Evolutionary conservation across 2,113 vertebrate species (phyloP).

Genomic region (Platichthys flesus): DNA sequence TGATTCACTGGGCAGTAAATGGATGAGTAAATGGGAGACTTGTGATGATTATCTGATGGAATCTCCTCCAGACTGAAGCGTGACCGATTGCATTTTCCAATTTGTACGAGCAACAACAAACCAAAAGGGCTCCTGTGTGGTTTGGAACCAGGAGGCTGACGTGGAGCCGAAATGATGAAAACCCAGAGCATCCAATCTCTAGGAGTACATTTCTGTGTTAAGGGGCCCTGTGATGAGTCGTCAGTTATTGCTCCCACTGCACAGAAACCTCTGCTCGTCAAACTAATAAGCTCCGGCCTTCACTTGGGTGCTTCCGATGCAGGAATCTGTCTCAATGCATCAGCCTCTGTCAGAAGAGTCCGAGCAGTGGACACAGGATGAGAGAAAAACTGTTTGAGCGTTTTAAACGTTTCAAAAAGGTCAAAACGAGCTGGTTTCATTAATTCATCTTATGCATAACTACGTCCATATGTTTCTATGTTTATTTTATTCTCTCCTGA

Average conservation of each 20-base stretch:
- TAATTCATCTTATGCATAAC: not conserved
- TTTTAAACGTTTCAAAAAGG: not conserved
- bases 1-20: not conserved
- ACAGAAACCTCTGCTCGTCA: constrained; percentile 33
- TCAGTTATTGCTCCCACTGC: constrained; percentile 47
- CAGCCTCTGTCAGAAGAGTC: constrained; percentile 28
- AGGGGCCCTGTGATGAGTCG: constrained; percentile 39
- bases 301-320: constrained; percentile 25
- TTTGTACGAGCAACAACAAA: constrained; percentile 4
- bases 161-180: not conserved
- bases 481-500: not conserved
- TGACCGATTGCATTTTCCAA: not conserved
- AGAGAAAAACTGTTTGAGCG: not conserved
- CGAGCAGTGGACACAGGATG: constrained; percentile 1
- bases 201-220: constrained; percentile 14
- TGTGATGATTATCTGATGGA: constrained; percentile 2
- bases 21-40: not conserved
- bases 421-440: not conserved
- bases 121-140: not conserved
- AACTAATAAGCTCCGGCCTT: constrained; percentile 41
- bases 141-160: not conserved
- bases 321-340: constrained; percentile 49
- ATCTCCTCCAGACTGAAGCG: not conserved
- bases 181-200: not conserved
- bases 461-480: not conserved